These are phyloP conservation scores for Aselliscus stoliczkanus DNA, from an alignment of 2,797 vertebrate species.

Conservation along the genomic window DNA sequence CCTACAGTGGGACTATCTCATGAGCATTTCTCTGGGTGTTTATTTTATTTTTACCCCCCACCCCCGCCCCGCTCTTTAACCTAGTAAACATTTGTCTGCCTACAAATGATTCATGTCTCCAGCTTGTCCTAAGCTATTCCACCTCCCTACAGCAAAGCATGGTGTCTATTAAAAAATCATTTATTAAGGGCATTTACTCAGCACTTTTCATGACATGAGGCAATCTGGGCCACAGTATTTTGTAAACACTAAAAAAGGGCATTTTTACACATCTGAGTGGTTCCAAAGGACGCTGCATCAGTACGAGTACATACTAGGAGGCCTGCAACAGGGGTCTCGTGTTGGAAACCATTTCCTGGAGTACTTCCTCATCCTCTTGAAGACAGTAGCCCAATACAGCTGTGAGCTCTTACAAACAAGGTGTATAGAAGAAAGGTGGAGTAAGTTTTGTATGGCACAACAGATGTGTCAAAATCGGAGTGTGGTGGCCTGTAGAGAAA, in stretches of 20 bases:
- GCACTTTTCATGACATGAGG: background rate
- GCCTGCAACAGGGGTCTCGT: fast-evolving
- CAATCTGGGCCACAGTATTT: background rate
- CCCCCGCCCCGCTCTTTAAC: background rate
- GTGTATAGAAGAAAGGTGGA: background rate
- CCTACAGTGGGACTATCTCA: background rate
- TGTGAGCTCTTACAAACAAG: background rate
- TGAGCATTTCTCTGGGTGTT: background rate
- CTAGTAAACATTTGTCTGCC: background rate
- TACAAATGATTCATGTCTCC: background rate
- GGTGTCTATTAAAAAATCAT: background rate
- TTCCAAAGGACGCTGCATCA: background rate
- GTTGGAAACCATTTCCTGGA: background rate
- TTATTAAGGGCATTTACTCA: background rate
- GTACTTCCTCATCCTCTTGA: background rate
- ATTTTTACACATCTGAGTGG: background rate
- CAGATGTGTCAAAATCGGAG: too few relatives aligned
- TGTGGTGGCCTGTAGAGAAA: background rate
- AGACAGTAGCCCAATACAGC: too few relatives aligned
- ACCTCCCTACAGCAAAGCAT: background rate
- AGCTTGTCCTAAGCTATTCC: background rate
- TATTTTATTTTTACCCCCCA: too few relatives aligned
- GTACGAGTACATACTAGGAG: background rate
- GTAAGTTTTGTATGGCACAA: too few relatives aligned
- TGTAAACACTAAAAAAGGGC: background rate